phyloP scores from a whole-genome alignment of 2,113 vertebrate genomes.

The Anhinga rufa region DNA sequence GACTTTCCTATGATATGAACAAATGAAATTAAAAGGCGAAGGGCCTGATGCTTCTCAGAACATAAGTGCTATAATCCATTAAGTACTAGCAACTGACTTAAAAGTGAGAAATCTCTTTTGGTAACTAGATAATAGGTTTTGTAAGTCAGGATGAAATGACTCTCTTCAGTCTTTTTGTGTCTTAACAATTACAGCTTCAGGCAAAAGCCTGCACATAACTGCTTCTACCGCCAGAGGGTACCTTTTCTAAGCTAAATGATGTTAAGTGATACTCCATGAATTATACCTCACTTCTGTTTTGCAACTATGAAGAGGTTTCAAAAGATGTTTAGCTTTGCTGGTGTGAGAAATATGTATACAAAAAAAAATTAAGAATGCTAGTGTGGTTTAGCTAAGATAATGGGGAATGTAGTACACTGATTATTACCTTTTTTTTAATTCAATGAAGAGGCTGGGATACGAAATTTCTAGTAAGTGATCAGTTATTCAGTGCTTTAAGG shows the following conservation, averaged over 20 bases:
- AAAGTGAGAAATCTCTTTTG: not conserved
- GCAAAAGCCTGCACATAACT: not conserved
- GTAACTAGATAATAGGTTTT: not conserved
- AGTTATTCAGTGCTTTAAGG: not conserved
- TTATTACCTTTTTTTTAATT: not conserved
- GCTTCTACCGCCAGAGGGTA: constrained; percentile 24
- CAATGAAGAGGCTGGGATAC: not conserved
- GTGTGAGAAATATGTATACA: not conserved
- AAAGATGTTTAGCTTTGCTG: not conserved
- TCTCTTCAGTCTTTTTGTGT: not conserved
- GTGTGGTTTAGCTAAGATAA: not conserved
- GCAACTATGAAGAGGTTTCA: not conserved
- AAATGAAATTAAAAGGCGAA: not conserved
- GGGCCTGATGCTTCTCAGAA: not conserved
- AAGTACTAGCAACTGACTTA: not conserved
- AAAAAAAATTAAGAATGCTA: not conserved
- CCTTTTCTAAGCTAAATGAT: not conserved
- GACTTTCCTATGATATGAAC: not conserved
- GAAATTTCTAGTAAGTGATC: not conserved
- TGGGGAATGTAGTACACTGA: not conserved
- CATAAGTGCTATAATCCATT: fast-evolving
- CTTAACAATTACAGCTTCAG: not conserved
- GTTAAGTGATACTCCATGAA: not conserved
- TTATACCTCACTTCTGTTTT: not conserved
- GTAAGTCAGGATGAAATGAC: not conserved